phyloP scores from a whole-genome alignment of 2,888 invertebrate species.

The Lochmaea crataegi region DNA sequence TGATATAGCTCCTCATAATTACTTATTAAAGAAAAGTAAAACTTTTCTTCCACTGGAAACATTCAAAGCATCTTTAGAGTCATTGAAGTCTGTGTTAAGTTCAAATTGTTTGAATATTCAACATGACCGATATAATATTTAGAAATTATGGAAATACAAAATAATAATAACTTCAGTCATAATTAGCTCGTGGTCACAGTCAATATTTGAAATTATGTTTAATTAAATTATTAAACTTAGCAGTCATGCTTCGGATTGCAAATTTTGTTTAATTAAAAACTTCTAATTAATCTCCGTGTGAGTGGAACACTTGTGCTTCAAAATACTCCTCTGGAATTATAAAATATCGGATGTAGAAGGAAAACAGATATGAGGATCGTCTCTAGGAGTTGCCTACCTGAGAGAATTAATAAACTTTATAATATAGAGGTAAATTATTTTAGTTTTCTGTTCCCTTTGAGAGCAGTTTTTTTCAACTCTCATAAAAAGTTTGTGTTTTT shows the following conservation, averaged over 20 bases:
- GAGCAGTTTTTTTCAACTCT: neutral
- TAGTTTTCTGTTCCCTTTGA: neutral
- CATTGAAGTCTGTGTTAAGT: too few relatives aligned
- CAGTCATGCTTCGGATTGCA: conserved; percentile 47
- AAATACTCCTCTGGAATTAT: conserved; percentile 50
- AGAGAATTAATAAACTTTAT: conserved; percentile 17
- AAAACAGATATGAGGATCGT: neutral
- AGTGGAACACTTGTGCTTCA: conserved; percentile 43
- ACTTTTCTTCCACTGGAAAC: too few relatives aligned
- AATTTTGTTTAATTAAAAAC: conserved; percentile 60
- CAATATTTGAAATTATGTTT: conserved; percentile 17
- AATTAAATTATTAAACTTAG: conserved; percentile 47
- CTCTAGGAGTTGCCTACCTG: conserved; percentile 7
- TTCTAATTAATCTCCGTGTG: conserved; percentile 58
- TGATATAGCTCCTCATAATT: too few relatives aligned
- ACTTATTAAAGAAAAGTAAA: too few relatives aligned
- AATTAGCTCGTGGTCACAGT: neutral
- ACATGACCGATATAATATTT: too few relatives aligned
- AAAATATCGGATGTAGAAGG: conserved; percentile 45
- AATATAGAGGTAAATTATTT: conserved; percentile 2
- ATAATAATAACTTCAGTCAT: neutral
- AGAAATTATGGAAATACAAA: too few relatives aligned
- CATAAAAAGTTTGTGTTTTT: too few relatives aligned
- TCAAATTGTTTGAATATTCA: too few relatives aligned
- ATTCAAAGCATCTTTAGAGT: too few relatives aligned